Conservation (phyloP, 2,113 vertebrate genomes). For the Microtus oregoni region DNA sequence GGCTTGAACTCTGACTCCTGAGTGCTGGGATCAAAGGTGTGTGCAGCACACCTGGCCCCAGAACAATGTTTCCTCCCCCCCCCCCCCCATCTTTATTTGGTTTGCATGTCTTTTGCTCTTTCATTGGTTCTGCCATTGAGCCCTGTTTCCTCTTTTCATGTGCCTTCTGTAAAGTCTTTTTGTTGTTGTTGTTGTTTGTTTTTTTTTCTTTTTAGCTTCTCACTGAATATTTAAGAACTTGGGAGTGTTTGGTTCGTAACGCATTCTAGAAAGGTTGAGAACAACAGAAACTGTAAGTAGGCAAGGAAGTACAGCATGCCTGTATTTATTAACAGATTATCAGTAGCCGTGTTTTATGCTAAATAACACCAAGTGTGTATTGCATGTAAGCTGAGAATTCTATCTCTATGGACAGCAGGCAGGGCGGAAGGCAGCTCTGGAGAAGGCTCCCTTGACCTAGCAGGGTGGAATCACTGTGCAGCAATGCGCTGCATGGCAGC, state of each 20-base stretch:
- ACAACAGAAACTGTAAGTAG: background rate
- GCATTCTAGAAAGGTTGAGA: background rate
- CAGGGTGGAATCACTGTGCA: conserved; percentile 76
- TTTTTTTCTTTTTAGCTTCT: conserved; percentile 36
- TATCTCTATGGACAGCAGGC: background rate
- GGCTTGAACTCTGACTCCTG: background rate
- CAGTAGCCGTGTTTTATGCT: background rate
- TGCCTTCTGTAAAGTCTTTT: background rate
- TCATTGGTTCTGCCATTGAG: background rate
- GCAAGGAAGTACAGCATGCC: background rate
- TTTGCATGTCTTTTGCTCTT: background rate
- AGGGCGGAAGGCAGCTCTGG: background rate
- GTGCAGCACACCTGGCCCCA: background rate
- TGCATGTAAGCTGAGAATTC: background rate
- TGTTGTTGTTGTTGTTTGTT: background rate
- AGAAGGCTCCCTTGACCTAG: conserved; percentile 69
- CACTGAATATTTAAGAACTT: conserved; percentile 8
- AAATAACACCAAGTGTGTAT: background rate
- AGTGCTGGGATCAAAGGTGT: background rate
- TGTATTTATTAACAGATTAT: background rate
- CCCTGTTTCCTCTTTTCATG: background rate
- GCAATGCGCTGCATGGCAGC: conserved; percentile 77
- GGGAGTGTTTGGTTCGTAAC: conserved; percentile 5
- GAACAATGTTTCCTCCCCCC: background rate
- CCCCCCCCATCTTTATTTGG: background rate